A percentile compares a stretch with the other conserved stretches of the same genome.
phyloP scores from a whole-genome alignment of 2,113 vertebrate genomes.

The Oreochromis spilurus region DNA sequence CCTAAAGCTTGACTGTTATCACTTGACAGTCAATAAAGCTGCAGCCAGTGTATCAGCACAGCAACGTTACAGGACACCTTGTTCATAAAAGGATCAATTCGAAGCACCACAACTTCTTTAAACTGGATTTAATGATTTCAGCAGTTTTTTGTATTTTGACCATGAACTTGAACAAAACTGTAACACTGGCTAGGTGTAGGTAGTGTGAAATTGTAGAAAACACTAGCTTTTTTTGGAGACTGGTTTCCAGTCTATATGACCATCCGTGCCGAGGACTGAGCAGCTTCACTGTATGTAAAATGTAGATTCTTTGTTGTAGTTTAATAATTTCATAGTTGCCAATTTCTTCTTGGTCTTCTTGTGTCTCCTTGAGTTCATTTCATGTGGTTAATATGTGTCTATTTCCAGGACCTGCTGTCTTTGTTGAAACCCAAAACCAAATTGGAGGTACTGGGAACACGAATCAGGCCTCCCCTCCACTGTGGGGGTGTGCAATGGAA shows the following conservation, averaged over 20 bases:
- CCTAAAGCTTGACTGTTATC: not conserved
- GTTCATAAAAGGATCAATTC: not conserved
- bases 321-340: not conserved
- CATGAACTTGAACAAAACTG: not conserved
- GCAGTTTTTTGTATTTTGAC: accelerated
- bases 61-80: not conserved
- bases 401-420: not conserved
- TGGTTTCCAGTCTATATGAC: not conserved
- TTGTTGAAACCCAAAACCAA: not conserved
- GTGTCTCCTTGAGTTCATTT: not conserved
- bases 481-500: not conserved
- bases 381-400: not conserved
- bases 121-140: not conserved
- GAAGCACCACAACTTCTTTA: not conserved
- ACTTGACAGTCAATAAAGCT: not conserved
- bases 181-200: not conserved
- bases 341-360: not conserved
- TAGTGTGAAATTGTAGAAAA: not conserved
- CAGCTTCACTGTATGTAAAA: not conserved
- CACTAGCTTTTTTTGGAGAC: not conserved
- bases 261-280: accelerated
- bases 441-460: not conserved
- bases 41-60: not conserved
- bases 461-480: not conserved
- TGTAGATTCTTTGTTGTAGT: not conserved